Conservation (phyloP, 2,113 vertebrate genomes). For the Nibea coibor region DNA sequence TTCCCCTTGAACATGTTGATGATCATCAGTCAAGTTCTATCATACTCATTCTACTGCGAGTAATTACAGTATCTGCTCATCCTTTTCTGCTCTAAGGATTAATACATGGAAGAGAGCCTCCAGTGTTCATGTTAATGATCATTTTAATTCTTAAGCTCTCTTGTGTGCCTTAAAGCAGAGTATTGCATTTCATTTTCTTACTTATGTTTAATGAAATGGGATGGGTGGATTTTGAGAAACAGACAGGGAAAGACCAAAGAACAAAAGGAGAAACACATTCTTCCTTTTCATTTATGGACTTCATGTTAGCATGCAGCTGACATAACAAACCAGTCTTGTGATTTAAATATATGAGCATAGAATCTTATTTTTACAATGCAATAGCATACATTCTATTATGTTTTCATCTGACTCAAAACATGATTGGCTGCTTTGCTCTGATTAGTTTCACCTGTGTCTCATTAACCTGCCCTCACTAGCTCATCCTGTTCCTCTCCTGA, state of each 20-base stretch:
- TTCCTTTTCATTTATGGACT: no score
- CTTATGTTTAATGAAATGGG: not conserved
- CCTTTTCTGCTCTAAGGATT: not conserved
- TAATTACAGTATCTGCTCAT: not conserved
- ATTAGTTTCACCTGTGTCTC: no score
- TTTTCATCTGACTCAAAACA: no score
- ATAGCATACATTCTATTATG: no score
- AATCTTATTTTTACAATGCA: no score
- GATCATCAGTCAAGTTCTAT: not conserved
- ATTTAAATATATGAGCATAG: no score
- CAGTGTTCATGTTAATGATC: slow-evolving; percentile 1
- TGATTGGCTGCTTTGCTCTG: no score
- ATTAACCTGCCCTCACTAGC: no score
- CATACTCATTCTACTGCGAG: not conserved
- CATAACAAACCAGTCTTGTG: no score
- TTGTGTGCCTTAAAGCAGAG: not conserved
- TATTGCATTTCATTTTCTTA: not conserved
- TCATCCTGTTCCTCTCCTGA: no score
- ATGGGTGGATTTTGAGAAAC: not conserved
- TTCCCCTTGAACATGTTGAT: not conserved
- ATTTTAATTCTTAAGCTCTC: not conserved
- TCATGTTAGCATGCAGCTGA: no score
- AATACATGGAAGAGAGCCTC: not conserved
- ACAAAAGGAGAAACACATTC: not conserved
- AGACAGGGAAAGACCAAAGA: not conserved